Conservation (phyloP, 2,113 vertebrate species). For the Carollia perspicillata region DNA sequence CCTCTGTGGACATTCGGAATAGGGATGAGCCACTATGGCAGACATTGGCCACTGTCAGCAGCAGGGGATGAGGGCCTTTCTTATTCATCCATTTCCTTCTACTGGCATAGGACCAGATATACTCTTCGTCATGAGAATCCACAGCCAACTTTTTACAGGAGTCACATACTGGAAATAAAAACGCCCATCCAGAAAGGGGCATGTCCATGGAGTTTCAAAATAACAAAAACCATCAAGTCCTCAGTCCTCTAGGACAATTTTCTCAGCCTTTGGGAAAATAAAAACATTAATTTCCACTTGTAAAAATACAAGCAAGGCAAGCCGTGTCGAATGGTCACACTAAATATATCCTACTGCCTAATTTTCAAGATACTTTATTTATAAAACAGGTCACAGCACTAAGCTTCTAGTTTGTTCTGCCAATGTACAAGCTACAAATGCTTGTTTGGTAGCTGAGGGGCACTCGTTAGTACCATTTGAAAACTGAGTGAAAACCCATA, state of each 20-base stretch:
- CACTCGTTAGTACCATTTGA: slow-evolving; percentile 80
- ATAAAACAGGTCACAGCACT: slow-evolving; percentile 83
- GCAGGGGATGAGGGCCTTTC: rapidly evolving
- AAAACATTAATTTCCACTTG: no score
- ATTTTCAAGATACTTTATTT: slow-evolving; percentile 85
- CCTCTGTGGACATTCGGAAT: neutral
- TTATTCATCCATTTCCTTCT: neutral
- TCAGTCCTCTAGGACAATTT: neutral
- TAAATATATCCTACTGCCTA: slow-evolving; percentile 11
- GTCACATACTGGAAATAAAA: neutral
- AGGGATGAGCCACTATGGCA: neutral
- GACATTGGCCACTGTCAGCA: neutral
- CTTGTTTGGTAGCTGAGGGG: slow-evolving; percentile 81
- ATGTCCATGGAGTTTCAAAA: neutral
- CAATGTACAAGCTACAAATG: slow-evolving; percentile 86
- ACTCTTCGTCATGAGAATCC: neutral
- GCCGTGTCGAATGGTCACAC: neutral
- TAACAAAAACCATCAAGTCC: neutral
- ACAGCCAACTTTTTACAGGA: neutral
- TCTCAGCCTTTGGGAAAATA: neutral
- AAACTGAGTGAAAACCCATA: slow-evolving; percentile 88
- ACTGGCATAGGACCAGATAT: rapidly evolving
- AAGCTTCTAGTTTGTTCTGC: slow-evolving; percentile 73
- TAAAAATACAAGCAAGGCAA: neutral
- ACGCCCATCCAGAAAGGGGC: neutral